Evolutionary conservation across 2,113 vertebrate species (phyloP).

Genomic region (Psilopsiagon aymara): DNA sequence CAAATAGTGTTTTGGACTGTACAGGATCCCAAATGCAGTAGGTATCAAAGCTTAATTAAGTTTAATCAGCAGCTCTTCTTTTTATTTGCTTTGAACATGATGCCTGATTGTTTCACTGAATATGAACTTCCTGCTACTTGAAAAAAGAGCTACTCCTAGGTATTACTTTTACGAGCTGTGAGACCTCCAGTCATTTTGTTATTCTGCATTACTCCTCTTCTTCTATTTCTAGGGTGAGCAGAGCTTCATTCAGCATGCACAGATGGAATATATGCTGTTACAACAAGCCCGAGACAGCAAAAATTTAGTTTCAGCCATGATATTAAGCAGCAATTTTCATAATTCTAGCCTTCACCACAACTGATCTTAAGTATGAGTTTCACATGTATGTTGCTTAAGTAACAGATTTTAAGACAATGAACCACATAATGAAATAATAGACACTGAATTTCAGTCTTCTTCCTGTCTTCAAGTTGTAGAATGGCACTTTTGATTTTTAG

Average conservation of each 20-base stretch:
- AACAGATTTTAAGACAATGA: not conserved
- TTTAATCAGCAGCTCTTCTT: not conserved
- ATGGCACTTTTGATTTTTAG: not conserved
- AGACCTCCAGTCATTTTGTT: not conserved
- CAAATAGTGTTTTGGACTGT: not conserved
- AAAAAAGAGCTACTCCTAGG: not conserved
- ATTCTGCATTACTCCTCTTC: not conserved
- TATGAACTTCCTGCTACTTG: not conserved
- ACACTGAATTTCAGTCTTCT: not conserved
- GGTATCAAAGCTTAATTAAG: not conserved
- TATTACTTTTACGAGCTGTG: not conserved
- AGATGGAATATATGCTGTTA: not conserved
- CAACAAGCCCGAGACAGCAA: not conserved
- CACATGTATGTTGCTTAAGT: not conserved
- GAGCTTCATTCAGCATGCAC: not conserved
- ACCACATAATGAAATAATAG: not conserved
- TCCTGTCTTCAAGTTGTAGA: not conserved
- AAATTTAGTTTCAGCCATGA: not conserved
- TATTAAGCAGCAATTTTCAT: not conserved
- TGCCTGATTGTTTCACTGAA: not conserved
- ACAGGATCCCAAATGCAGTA: not conserved
- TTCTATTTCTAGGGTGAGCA: not conserved
- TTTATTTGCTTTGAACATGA: not conserved
- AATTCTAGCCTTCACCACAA: not conserved
- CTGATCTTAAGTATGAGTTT: not conserved